These are phyloP conservation scores for Astreopora myriophthalma DNA, from an alignment of 64 coral and sea anemone genomes.

Conservation along the genomic window DNA sequence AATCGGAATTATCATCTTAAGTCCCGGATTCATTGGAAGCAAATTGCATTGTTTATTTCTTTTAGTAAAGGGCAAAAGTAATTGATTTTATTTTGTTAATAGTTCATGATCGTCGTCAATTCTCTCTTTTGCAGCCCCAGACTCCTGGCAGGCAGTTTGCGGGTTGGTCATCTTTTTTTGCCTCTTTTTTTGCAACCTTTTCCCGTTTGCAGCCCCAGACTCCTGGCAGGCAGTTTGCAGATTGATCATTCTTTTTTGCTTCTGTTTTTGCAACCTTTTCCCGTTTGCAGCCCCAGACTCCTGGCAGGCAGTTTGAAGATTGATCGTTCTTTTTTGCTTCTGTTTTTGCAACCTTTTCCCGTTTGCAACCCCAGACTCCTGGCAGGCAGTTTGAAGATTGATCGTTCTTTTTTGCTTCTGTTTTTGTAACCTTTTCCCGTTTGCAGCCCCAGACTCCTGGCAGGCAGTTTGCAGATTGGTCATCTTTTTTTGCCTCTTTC, in stretches of 20 bases:
- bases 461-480: too few species aligned
- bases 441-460: slow-evolving; percentile 32
- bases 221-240: slow-evolving; percentile 51
- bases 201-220: slow-evolving; percentile 75
- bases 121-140: slow-evolving; percentile 63
- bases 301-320: slow-evolving; percentile 16
- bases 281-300: slow-evolving; percentile 57
- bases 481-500: too few species aligned
- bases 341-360: background rate
- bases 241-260: background rate
- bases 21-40: background rate
- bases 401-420: too few species aligned
- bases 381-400: slow-evolving; percentile 1
- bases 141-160: slow-evolving; percentile 51
- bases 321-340: background rate
- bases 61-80: background rate
- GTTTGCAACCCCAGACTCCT: slow-evolving; percentile 54
- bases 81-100: background rate
- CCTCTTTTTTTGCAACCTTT: background rate
- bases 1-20: background rate
- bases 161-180: background rate
- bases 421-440: background rate
- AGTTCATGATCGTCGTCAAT: slow-evolving; percentile 5
- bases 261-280: background rate
- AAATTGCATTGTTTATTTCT: background rate